These are phyloP conservation scores for Phaethon lepturus DNA, from an alignment of 2,113 vertebrate genomes.

Conservation along the genomic window DNA sequence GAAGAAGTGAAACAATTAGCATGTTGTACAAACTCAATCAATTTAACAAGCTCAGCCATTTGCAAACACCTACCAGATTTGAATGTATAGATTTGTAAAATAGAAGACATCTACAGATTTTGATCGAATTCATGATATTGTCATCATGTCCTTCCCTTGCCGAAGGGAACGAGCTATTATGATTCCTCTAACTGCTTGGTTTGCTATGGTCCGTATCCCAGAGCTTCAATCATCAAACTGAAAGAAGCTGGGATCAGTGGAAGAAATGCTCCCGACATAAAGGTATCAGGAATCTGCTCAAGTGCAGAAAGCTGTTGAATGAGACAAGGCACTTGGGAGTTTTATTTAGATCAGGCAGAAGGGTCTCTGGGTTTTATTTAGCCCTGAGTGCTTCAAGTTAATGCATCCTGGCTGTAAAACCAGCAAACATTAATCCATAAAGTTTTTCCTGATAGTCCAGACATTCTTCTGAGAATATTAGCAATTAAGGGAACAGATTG, in stretches of 20 bases:
- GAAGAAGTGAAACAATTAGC: conserved; percentile 4
- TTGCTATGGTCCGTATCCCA: background rate
- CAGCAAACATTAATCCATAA: background rate
- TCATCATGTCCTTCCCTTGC: background rate
- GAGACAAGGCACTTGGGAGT: background rate
- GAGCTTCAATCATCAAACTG: background rate
- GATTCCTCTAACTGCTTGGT: background rate
- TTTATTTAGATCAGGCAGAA: conserved; percentile 23
- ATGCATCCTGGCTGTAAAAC: background rate
- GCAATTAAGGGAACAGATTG: conserved; percentile 2
- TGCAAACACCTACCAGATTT: background rate
- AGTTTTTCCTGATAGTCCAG: background rate
- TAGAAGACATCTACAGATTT: background rate
- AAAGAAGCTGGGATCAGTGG: background rate
- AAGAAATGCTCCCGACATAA: background rate
- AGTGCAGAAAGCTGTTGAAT: background rate
- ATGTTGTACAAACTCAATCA: background rate
- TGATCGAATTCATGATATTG: background rate
- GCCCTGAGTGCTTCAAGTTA: background rate
- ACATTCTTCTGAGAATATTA: background rate
- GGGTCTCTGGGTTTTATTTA: background rate
- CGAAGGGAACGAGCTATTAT: background rate
- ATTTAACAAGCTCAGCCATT: background rate
- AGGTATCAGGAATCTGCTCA: background rate
- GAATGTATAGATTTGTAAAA: background rate